These are phyloP conservation scores for Chrysodeixis includens DNA, from an alignment of 2,888 invertebrate genomes.

Conservation along the genomic window DNA sequence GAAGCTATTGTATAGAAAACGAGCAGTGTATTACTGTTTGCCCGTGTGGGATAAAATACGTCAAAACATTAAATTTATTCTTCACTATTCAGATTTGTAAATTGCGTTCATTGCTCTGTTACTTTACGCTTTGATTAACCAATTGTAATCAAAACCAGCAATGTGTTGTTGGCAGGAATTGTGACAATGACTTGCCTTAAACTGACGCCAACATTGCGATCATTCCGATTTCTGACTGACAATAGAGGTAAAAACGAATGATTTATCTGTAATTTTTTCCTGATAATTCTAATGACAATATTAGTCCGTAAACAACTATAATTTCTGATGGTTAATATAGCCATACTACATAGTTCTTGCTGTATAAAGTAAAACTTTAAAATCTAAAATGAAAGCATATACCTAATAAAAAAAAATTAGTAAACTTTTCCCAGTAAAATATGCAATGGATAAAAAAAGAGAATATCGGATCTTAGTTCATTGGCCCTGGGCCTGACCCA, in stretches of 20 bases:
- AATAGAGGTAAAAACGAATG: too few relatives aligned
- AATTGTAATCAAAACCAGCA: slow-evolving; percentile 4
- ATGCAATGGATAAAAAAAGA: background rate
- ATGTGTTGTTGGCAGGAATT: background rate
- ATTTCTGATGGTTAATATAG: too few relatives aligned
- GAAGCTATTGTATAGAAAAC: background rate
- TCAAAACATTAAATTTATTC: too few relatives aligned
- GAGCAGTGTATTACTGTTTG: background rate
- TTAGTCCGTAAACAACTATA: too few relatives aligned
- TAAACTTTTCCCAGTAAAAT: background rate
- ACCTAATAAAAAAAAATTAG: too few relatives aligned
- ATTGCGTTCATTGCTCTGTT: background rate
- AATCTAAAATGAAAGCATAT: too few relatives aligned
- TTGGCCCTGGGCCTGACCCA: slow-evolving; percentile 2
- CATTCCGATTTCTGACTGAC: background rate
- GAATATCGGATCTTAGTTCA: background rate
- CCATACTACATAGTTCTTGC: too few relatives aligned
- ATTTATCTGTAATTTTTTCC: too few relatives aligned
- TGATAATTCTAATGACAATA: too few relatives aligned
- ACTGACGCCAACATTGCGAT: background rate
- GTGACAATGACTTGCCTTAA: background rate
- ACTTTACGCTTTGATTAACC: slow-evolving; percentile 1
- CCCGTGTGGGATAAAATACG: background rate
- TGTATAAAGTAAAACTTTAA: too few relatives aligned
- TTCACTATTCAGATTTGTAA: background rate